Conservation (phyloP, 2,888 invertebrate genomes). For the Tiphia femorata region DNA sequence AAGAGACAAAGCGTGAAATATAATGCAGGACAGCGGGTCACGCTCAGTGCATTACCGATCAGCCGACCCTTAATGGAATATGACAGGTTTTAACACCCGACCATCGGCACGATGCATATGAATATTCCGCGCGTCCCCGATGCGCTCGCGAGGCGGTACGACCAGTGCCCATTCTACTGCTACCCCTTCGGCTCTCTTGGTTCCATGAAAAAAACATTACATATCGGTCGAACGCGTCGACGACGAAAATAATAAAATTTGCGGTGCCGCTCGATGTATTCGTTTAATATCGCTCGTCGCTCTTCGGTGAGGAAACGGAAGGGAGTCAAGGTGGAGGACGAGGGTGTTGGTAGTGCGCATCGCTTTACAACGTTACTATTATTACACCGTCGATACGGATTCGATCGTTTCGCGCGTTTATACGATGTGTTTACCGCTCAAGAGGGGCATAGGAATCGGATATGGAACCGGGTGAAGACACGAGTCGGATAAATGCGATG, state of each 20-base stretch:
- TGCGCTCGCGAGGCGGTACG: background rate
- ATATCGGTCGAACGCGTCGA: background rate
- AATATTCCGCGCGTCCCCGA: slow-evolving; percentile 19
- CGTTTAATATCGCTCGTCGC: no score
- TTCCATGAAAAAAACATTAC: background rate
- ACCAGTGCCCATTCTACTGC: background rate
- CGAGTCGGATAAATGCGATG: no score
- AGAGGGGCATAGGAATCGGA: no score
- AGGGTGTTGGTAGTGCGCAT: no score
- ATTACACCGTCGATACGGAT: no score
- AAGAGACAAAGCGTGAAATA: slow-evolving; percentile 42
- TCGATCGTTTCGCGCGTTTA: no score
- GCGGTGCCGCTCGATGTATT: background rate
- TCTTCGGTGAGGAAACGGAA: no score
- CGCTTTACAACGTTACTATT: no score
- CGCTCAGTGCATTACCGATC: slow-evolving; percentile 44
- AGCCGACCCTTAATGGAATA: slow-evolving; percentile 40
- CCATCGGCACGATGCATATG: slow-evolving; percentile 14
- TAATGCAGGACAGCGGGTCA: slow-evolving; percentile 35
- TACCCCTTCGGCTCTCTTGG: background rate
- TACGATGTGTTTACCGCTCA: no score
- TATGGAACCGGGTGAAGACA: no score
- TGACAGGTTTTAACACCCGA: slow-evolving; percentile 39
- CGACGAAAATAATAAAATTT: slow-evolving; percentile 16
- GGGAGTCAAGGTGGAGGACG: no score